Evolutionary conservation across 35 echinoderm and acorn worm genomes (phyloP).

Genomic region (Chiridota heheva): DNA sequence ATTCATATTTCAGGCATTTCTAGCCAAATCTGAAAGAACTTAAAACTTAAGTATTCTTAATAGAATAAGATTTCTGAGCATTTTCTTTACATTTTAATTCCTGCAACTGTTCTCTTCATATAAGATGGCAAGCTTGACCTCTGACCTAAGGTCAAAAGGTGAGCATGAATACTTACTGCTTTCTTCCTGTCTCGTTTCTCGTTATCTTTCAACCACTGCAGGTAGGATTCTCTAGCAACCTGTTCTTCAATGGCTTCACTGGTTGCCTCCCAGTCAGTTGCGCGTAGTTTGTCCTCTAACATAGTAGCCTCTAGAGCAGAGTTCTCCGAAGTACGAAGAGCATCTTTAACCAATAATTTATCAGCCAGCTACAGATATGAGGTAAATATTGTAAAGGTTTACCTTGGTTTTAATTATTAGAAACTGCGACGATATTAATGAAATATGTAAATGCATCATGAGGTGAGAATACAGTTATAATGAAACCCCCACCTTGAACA

Average conservation of each 20-base stretch:
- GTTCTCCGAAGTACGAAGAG: conserved; percentile 69
- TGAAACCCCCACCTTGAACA: too few species aligned
- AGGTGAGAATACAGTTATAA: too few species aligned
- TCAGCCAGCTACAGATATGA: conserved; percentile 73
- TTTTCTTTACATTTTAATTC: too few species aligned
- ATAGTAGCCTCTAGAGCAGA: conserved; percentile 84
- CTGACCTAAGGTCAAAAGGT: background rate
- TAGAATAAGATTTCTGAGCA: too few species aligned
- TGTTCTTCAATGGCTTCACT: conserved; percentile 94
- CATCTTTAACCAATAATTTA: conserved; percentile 79
- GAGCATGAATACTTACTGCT: conserved; percentile 63
- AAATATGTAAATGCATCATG: too few species aligned
- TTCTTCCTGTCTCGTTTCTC: conserved; percentile 90
- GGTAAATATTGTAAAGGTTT: background rate
- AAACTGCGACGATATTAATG: too few species aligned
- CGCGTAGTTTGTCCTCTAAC: conserved; percentile 91
- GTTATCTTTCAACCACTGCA: conserved; percentile 96
- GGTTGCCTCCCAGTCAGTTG: conserved; percentile 99
- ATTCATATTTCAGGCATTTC: too few species aligned
- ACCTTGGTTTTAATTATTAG: too few species aligned
- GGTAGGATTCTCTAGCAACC: conserved; percentile 88
- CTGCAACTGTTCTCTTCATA: too few species aligned
- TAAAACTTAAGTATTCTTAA: too few species aligned
- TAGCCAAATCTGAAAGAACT: too few species aligned
- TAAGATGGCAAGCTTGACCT: too few species aligned